Percentiles rank a stretch among this genome's conserved stretches.
Conservation (phyloP, 2,797 vertebrate genomes). For the Characodon lateralis region DNA sequence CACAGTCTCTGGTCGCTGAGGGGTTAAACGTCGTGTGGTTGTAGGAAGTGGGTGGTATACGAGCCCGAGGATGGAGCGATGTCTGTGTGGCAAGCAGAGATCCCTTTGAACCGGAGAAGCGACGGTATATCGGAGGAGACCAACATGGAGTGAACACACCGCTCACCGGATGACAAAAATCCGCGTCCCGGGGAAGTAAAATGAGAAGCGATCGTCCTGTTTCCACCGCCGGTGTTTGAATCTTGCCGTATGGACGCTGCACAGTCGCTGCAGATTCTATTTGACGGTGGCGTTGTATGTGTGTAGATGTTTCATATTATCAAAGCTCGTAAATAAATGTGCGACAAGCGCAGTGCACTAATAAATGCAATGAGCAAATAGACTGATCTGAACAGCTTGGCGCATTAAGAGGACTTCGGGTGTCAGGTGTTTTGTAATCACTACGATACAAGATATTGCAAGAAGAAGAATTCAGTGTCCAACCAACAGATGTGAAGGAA, state of each 20-base stretch:
- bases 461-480: not conserved
- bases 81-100: constrained; percentile 29
- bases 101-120: constrained; percentile 38
- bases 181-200: constrained; percentile 1
- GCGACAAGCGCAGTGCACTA: not conserved
- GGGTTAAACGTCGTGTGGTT: constrained; percentile 72
- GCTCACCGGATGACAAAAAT: not conserved
- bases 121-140: not conserved
- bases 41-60: constrained; percentile 72
- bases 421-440: not conserved
- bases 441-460: not conserved
- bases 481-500: not conserved
- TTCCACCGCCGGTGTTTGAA: not conserved
- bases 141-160: not conserved
- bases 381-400: not conserved
- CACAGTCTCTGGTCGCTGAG: constrained; percentile 43
- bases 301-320: constrained; percentile 1
- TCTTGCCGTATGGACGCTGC: constrained; percentile 8
- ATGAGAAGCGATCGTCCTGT: constrained; percentile 25
- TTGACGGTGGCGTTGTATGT: constrained; percentile 2
- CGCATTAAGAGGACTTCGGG: not conserved
- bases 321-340: not conserved
- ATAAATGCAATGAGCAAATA: not conserved
- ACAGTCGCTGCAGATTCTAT: constrained; percentile 5
- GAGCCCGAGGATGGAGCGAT: constrained; percentile 59